Percentiles rank a stretch among this genome's conserved stretches.
phyloP scores from a whole-genome alignment of 2,888 invertebrate species.

The Pelosia muscerda region DNA sequence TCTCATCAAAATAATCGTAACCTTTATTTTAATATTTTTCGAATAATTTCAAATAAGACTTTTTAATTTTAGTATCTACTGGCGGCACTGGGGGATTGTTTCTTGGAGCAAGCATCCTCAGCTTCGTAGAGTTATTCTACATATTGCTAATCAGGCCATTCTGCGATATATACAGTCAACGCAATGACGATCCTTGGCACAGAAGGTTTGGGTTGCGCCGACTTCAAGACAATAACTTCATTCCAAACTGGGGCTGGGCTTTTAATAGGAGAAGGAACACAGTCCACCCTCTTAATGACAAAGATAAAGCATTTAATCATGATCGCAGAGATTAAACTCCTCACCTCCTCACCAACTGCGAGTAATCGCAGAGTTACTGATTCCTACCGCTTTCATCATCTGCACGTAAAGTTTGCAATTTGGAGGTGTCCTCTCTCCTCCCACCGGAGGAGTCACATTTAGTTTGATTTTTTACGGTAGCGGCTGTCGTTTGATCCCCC shows the following conservation, averaged over 20 bases:
- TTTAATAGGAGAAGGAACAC: conserved; percentile 65
- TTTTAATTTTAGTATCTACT: conserved; percentile 84
- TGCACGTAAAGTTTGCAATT: too few relatives aligned
- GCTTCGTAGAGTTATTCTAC: conserved; percentile 89
- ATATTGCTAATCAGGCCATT: conserved; percentile 83
- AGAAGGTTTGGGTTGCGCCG: conserved; percentile 71
- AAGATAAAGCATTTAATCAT: conserved; percentile 25
- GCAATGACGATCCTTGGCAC: conserved; percentile 79
- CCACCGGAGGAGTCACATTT: too few relatives aligned
- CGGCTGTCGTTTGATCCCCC: too few relatives aligned
- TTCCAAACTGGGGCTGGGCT: conserved; percentile 64
- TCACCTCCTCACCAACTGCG: too few relatives aligned
- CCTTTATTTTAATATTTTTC: too few relatives aligned
- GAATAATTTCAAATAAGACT: background rate
- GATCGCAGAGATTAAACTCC: conserved; percentile 17
- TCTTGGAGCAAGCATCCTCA: conserved; percentile 89
- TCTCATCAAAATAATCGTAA: too few relatives aligned
- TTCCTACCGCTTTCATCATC: background rate
- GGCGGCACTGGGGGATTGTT: conserved; percentile 89
- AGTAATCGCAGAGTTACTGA: background rate
- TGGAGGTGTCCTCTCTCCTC: too few relatives aligned
- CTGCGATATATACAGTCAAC: conserved; percentile 77
- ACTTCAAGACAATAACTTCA: conserved; percentile 71
- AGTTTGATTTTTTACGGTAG: too few relatives aligned
- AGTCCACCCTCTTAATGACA: conserved; percentile 23